These are phyloP conservation scores for Cololabis saira DNA, from an alignment of 2,113 vertebrate genomes.

Conservation along the genomic window DNA sequence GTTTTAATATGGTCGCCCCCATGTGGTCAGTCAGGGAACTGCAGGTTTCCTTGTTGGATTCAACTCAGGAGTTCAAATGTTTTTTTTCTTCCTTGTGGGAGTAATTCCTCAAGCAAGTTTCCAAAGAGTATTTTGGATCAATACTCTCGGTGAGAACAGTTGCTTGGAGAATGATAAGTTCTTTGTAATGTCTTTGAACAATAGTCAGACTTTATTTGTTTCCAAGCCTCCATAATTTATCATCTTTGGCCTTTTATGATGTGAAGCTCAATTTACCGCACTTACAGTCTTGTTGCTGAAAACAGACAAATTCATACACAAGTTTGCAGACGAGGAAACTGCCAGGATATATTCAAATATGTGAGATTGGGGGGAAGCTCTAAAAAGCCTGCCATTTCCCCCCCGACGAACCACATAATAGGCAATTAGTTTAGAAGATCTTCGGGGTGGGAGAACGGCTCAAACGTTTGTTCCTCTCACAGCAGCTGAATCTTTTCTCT, in stretches of 20 bases:
- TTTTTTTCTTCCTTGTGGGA: no score
- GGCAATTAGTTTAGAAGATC: conserved; percentile 66
- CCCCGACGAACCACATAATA: conserved; percentile 50
- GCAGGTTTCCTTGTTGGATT: no score
- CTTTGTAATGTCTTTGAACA: neutral
- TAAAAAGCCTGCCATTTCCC: conserved; percentile 37
- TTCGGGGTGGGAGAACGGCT: conserved; percentile 15
- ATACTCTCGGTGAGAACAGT: neutral
- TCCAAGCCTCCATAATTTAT: conserved; percentile 1
- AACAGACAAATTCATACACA: conserved; percentile 27
- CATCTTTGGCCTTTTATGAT: neutral
- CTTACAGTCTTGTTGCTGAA: conserved; percentile 19
- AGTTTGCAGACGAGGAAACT: conserved; percentile 3
- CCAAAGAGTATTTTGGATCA: conserved; percentile 1
- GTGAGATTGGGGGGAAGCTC: conserved; percentile 9
- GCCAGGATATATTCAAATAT: conserved; percentile 41
- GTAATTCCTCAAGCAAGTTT: neutral
- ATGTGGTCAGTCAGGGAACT: no score
- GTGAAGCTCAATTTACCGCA: conserved; percentile 9
- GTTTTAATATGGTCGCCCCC: no score
- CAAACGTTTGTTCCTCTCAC: conserved; percentile 56
- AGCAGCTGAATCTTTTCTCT: conserved; percentile 45
- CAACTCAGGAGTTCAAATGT: no score
- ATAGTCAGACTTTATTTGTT: neutral
- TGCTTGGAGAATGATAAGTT: neutral